Conservation (phyloP, 2,888 invertebrate genomes). For the Tenthredo mesomela region DNA sequence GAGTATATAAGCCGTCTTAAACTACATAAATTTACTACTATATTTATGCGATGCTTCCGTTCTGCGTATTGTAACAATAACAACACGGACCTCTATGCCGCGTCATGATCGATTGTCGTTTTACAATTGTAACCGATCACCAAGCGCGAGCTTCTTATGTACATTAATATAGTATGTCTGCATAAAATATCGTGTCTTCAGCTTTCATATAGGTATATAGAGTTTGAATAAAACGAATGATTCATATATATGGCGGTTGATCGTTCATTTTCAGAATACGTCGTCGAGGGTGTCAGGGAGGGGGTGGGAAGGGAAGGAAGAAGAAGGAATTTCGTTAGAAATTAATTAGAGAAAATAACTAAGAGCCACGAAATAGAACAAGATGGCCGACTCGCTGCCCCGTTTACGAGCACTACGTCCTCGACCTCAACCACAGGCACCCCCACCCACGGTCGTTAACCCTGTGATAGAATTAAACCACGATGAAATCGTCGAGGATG, state of each 20-base stretch:
- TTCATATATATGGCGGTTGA: neutral
- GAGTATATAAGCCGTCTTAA: neutral
- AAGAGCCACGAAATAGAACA: slow-evolving; percentile 35
- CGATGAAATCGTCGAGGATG: slow-evolving; percentile 61
- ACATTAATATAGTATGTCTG: neutral
- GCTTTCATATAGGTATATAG: too few species aligned
- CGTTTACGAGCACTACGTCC: slow-evolving; percentile 70
- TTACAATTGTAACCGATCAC: slow-evolving; percentile 23
- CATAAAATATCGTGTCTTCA: neutral
- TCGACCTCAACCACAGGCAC: slow-evolving; percentile 60
- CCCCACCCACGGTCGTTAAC: neutral
- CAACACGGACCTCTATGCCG: neutral
- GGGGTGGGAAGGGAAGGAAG: neutral
- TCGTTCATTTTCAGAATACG: neutral
- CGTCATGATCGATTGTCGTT: slow-evolving; percentile 16
- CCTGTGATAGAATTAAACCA: slow-evolving; percentile 50
- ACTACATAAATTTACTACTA: neutral
- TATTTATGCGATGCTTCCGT: neutral
- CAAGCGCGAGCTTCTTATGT: neutral
- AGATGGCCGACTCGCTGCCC: slow-evolving; percentile 68
- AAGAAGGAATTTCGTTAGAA: neutral
- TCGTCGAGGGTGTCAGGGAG: neutral
- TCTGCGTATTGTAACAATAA: neutral
- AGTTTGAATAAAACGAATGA: neutral
- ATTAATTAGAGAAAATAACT: neutral